These are phyloP conservation scores for Palloptera scutellata DNA, from an alignment of 2,888 invertebrate genomes.

Conservation along the genomic window DNA sequence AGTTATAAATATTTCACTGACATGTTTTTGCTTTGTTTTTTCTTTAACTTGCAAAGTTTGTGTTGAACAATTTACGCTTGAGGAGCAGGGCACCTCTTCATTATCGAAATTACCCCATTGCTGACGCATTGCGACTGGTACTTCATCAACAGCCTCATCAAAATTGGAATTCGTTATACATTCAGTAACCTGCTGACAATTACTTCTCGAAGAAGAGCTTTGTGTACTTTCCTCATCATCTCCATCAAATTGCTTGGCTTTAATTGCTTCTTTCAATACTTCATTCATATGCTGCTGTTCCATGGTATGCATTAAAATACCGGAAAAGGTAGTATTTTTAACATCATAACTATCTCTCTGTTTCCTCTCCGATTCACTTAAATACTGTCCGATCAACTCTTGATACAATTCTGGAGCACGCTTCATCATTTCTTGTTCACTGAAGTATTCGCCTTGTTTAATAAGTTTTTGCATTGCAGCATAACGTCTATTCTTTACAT, in stretches of 20 bases:
- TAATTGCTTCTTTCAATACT: slow-evolving; percentile 60
- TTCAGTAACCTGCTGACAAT: too few relatives aligned
- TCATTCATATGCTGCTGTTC: slow-evolving; percentile 76
- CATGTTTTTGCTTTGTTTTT: slow-evolving; percentile 11
- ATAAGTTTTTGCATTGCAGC: slow-evolving; percentile 80
- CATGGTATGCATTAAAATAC: slow-evolving; percentile 81
- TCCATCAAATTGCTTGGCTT: slow-evolving; percentile 42
- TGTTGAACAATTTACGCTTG: slow-evolving; percentile 29
- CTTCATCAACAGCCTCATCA: slow-evolving; percentile 44
- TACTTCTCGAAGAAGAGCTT: background rate
- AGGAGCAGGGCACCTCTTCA: slow-evolving; percentile 54
- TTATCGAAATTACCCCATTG: slow-evolving; percentile 71
- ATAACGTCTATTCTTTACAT: slow-evolving; percentile 81
- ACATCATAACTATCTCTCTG: slow-evolving; percentile 70
- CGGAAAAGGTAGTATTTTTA: slow-evolving; percentile 71
- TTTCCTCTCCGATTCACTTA: slow-evolving; percentile 79
- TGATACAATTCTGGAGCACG: slow-evolving; percentile 90
- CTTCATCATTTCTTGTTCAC: slow-evolving; percentile 92
- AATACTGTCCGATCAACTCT: slow-evolving; percentile 85
- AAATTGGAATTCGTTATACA: too few relatives aligned
- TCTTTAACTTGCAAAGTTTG: slow-evolving; percentile 15
- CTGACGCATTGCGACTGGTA: slow-evolving; percentile 55
- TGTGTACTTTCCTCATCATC: slow-evolving; percentile 44
- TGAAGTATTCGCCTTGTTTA: slow-evolving; percentile 76
- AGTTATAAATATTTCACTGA: slow-evolving; percentile 62